These are phyloP conservation scores for Meandrusa payeni DNA, from an alignment of 2,888 invertebrate genomes.

Conservation along the genomic window DNA sequence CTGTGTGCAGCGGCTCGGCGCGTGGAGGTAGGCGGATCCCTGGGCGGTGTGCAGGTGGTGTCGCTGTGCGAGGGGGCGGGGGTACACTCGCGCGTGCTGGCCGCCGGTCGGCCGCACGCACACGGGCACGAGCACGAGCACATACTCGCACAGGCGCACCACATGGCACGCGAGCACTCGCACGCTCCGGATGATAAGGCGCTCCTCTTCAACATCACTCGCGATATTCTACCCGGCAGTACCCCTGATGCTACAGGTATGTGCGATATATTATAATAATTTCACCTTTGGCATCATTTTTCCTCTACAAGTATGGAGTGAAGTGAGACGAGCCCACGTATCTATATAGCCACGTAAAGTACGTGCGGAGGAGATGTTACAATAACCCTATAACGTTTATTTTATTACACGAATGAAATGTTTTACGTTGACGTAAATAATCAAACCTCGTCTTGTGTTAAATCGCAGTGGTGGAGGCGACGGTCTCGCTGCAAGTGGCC, in stretches of 20 bases:
- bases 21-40: constrained; percentile 89
- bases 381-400: too few species aligned
- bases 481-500: constrained; percentile 84
- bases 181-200: constrained; percentile 47
- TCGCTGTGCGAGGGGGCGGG: constrained; percentile 88
- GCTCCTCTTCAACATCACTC: constrained; percentile 53
- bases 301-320: too few species aligned
- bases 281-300: too few species aligned
- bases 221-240: constrained; percentile 37
- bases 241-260: constrained; percentile 44
- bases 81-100: constrained; percentile 91
- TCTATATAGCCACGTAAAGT: too few species aligned
- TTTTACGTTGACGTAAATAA: too few species aligned
- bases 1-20: constrained; percentile 61
- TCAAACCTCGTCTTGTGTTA: too few species aligned
- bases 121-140: constrained; percentile 70
- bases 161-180: constrained; percentile 31
- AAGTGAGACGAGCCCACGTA: too few species aligned
- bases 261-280: neutral
- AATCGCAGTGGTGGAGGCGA: constrained; percentile 53
- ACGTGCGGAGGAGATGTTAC: too few species aligned
- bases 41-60: constrained; percentile 94
- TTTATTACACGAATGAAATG: too few species aligned
- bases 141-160: constrained; percentile 28
- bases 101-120: constrained; percentile 88